Base-by-base conservation (phyloP, 2,113 vertebrate species). In the Leucosticte australis region DNA sequence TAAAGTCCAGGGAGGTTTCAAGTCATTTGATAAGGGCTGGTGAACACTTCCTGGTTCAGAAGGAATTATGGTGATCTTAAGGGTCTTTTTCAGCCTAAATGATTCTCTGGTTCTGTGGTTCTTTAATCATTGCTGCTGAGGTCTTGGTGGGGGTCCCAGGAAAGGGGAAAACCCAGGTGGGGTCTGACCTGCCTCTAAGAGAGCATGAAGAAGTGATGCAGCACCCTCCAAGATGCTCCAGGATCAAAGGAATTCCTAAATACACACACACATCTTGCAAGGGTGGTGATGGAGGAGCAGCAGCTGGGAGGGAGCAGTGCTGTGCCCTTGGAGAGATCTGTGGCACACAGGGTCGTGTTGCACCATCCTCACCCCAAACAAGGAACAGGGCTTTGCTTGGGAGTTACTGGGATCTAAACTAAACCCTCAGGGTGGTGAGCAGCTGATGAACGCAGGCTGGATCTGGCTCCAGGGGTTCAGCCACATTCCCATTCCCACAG, bases 201-300 rank as follows among this genome's bases (percentile, higher is more conserved):
- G 37, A 9, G 28, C 4, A 7, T 10, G 9, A 30, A 13, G 24
- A 35, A 53, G 5, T 3, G 19, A 35, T 21, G 15, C 20, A 55
- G 35, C 35, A 19, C 7, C 17, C 44, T 20, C 24, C 67, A 42
- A 41, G 41, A 33, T 28, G 64, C 17, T 56, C 11, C 67, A 31
- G 55, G 37, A 23, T 27, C 17, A 26, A 46, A 0, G 21, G 19
- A 5, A 27, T 26, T 41, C 23, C 46, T 23, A 47, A 79, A 92
- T 24, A 37, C 63, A 74, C 22, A 26, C n/a, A 2, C 4, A 5
- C 0, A 1, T 27, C 39, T 28, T 11, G 31, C 31, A 12, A n/a
- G 70, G 55, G 8, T 4, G 14, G 12, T 10, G 50, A 10, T 31
- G 42, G 42, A 31, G 42, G 3, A 23, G 68, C 52, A 65, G 68